Conservation (phyloP, 2,113 vertebrate genomes). For the Cochlearius cochlearius region DNA sequence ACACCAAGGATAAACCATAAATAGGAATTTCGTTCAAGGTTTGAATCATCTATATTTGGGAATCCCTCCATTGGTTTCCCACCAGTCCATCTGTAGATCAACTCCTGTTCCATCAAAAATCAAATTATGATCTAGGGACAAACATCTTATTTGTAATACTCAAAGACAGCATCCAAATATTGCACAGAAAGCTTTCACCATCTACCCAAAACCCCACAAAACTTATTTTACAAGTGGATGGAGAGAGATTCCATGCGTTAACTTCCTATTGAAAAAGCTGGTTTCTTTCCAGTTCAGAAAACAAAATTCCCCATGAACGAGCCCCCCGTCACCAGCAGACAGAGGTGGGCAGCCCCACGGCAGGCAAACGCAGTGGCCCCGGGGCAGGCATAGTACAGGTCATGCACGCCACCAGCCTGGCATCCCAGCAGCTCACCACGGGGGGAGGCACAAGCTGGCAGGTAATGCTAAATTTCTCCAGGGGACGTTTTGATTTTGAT, state of each 20-base stretch:
- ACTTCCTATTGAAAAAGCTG: neutral
- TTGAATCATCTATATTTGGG: neutral
- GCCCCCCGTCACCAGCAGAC: neutral
- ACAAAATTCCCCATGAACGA: rapidly evolving
- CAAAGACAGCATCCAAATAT: neutral
- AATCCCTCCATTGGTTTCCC: neutral
- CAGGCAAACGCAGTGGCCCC: rapidly evolving
- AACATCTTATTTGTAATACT: neutral
- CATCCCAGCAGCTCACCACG: neutral
- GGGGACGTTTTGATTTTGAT: neutral
- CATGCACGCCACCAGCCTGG: rapidly evolving
- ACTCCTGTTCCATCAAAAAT: neutral
- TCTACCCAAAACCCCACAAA: neutral
- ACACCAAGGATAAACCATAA: neutral
- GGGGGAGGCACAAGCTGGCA: neutral
- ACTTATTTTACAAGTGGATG: neutral
- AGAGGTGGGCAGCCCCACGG: neutral
- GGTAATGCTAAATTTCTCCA: too few species aligned
- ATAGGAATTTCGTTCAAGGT: neutral
- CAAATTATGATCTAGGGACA: neutral
- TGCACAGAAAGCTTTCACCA: neutral
- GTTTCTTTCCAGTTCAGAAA: neutral
- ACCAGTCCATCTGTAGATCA: neutral
- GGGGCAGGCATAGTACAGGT: neutral
- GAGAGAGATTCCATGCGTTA: neutral